Evolutionary conservation across 37 sponge, comb jelly and placozoan species (phyloP).

Genomic region (Spongilla lacustris): DNA sequence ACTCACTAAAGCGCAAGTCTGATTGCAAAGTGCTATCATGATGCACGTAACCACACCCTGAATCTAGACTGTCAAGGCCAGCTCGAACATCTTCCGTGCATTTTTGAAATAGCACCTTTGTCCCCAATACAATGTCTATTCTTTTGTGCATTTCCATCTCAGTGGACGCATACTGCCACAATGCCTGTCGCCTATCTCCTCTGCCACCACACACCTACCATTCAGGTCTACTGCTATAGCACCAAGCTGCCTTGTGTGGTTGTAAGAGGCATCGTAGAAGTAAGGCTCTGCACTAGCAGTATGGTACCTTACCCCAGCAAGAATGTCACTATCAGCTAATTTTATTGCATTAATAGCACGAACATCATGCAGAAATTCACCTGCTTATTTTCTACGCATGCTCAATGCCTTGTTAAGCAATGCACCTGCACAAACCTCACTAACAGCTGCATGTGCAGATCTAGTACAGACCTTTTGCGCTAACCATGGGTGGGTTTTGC

Average conservation of each 20-base stretch:
- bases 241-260: background rate
- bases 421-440: too few relatives aligned
- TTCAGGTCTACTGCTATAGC: constrained; percentile 14
- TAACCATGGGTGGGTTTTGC: too few relatives aligned
- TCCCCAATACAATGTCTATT: constrained; percentile 46
- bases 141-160: constrained; percentile 23
- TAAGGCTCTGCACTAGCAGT: constrained; percentile 14
- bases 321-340: too few relatives aligned
- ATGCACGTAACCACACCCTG: too few relatives aligned
- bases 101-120: constrained; percentile 32
- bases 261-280: constrained; percentile 17
- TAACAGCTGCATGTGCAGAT: too few relatives aligned
- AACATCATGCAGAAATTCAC: too few relatives aligned
- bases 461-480: too few relatives aligned
- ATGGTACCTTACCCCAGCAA: constrained; percentile 3
- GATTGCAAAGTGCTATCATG: too few relatives aligned
- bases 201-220: constrained; percentile 3
- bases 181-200: constrained; percentile 22
- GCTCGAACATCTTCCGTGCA: background rate
- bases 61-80: background rate
- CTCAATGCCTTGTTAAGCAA: too few relatives aligned
- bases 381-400: too few relatives aligned
- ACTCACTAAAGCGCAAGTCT: too few relatives aligned
- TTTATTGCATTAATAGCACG: too few relatives aligned
- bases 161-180: background rate